Evolutionary conservation across 2,113 vertebrate species (phyloP).

Genomic region (Pterophyllum scalare): DNA sequence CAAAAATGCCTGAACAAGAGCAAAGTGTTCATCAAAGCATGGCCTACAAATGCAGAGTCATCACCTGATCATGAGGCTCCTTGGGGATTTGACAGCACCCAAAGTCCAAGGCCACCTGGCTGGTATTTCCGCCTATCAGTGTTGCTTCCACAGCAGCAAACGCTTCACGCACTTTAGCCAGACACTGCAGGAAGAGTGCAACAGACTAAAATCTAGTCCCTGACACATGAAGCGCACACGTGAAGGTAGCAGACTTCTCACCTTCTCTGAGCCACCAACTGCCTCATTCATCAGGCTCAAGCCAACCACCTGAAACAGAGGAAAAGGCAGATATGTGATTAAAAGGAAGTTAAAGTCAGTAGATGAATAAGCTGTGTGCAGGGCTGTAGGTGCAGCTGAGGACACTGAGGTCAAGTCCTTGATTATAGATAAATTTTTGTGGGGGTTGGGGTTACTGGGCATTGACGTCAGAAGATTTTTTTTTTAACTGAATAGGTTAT

Average conservation of each 20-base stretch:
- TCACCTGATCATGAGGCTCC: slow-evolving; percentile 70
- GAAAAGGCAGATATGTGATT: not conserved
- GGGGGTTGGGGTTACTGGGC: too few relatives aligned
- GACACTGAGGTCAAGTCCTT: not conserved
- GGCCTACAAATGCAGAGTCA: not conserved
- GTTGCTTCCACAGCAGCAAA: slow-evolving; percentile 77
- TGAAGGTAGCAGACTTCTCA: slow-evolving; percentile 47
- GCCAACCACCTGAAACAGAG: slow-evolving; percentile 82
- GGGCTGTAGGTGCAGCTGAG: not conserved
- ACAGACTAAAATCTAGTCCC: not conserved
- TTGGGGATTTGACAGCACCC: slow-evolving; percentile 76
- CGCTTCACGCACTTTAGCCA: slow-evolving; percentile 64
- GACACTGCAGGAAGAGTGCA: slow-evolving; percentile 75
- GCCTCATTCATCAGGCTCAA: slow-evolving; percentile 77
- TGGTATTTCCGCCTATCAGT: slow-evolving; percentile 49
- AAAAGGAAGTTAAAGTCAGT: not conserved
- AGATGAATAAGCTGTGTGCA: not conserved
- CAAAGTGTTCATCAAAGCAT: not conserved
- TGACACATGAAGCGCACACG: not conserved
- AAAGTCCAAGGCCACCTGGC: slow-evolving; percentile 76
- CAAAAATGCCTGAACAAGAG: not conserved
- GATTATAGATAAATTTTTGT: too few relatives aligned
- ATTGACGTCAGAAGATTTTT: not conserved
- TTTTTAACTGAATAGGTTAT: too few relatives aligned
- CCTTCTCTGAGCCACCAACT: slow-evolving; percentile 86